Evolutionary conservation across 2,113 vertebrate species (phyloP).

Genomic region (Oenanthe oenanthe): DNA sequence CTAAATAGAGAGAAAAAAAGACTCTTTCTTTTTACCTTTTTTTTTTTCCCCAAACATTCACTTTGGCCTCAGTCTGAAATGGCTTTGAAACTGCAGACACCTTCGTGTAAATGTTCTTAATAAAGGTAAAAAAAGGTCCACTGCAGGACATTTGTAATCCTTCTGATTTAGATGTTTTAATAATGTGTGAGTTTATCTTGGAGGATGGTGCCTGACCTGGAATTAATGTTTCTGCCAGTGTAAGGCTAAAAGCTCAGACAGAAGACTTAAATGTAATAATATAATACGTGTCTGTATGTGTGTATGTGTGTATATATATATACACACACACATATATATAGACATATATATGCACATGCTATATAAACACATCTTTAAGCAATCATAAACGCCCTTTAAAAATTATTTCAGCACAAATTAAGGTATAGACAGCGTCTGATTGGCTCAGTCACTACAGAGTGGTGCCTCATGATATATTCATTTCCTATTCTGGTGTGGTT

Average conservation of each 20-base stretch:
- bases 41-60: background rate
- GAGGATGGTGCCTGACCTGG: conserved; percentile 47
- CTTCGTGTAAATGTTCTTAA: conserved; percentile 57
- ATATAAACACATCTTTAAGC: conserved; percentile 29
- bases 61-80: conserved; percentile 22
- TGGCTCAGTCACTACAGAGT: background rate
- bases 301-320: background rate
- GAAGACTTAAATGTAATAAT: conserved; percentile 11
- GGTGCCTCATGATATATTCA: conserved; percentile 19
- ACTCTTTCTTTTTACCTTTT: background rate
- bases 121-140: background rate
- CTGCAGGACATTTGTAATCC: conserved; percentile 29
- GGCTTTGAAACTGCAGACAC: conserved; percentile 49
- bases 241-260: conserved; percentile 21
- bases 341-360: background rate
- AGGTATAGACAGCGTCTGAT: background rate
- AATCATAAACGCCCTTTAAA: background rate
- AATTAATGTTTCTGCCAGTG: conserved; percentile 8
- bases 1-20: background rate
- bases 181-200: conserved; percentile 56
- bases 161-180: conserved; percentile 66
- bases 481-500: conserved; percentile 55
- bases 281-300: background rate
- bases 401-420: conserved; percentile 7
- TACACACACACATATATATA: accelerated